Evolutionary conservation across 2,888 invertebrate genomes (phyloP), one percentile per base, ranked within the genome.

Genomic region (Tribolium freemani): DNA sequence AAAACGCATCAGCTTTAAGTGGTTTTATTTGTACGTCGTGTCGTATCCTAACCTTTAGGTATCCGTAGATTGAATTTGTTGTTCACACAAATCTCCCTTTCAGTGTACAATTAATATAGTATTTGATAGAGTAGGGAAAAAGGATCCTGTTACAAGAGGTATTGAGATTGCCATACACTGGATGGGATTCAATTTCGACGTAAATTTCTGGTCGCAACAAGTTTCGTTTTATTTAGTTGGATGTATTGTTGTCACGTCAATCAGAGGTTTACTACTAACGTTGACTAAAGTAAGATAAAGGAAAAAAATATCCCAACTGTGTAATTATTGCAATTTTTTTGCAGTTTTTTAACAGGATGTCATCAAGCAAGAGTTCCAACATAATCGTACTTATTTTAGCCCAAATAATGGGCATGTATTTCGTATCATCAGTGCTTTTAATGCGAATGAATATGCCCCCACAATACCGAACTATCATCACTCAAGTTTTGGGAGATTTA

Each of bases 321-420:
- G 26, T 63, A 16, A 16, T 16, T 16, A 16, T n/a, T 16, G 16
- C 2, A 16, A 16, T 76, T 84, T 78, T 80, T 61, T 90, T 91
- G 73, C 90, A 98, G 97, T 99, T 99, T 86, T 99, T 99, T 90
- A 98, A 99, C 88, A 97, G 98, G 82, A 98, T 99, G 83, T 98
- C 99, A 0, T 99, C 98, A 79, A 97, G 96, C 78, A 99, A 99
- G 87, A 99, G 98, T 2, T 99, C 99, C 6, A 99, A 99, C 86
- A 94, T 99, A 68, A 98, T 99, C 78, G 99, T 99, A 2, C 87
- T 99, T 60, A 93, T 97, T 75, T 88, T 99, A 50, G 99, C 99
- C 0, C 98, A 99, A 88, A 95, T 99, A 80, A 99, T 99, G 99
- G 99, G 99, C 45, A 99, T 99, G 99, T 99, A 99, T 85, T 99